Percentiles rank a stretch among this genome's conserved stretches.
phyloP scores from a whole-genome alignment of 2,888 invertebrate species.

The Odontothrips loti region DNA sequence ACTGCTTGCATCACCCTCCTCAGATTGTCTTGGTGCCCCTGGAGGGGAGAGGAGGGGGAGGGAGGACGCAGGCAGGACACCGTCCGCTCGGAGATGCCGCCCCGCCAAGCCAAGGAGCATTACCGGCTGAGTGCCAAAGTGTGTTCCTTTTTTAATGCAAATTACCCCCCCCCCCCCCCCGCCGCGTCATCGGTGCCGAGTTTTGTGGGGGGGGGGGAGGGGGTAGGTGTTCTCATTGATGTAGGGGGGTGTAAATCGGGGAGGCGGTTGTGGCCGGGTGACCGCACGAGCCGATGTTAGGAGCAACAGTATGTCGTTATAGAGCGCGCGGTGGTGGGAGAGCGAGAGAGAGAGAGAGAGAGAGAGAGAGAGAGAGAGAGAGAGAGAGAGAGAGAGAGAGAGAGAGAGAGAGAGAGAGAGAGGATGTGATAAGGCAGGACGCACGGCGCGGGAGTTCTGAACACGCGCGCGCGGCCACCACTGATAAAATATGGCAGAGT shows the following conservation, averaged over 20 bases:
- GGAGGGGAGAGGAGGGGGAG: no score
- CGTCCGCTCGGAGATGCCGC: not conserved
- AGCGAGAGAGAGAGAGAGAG: not conserved
- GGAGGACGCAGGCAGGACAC: no score
- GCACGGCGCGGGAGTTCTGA: not conserved
- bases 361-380: not conserved
- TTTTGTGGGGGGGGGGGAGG: not conserved
- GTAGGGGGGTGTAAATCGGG: no score
- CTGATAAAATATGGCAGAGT: not conserved
- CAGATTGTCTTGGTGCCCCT: no score
- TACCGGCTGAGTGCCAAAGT: constrained; percentile 25
- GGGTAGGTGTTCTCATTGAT: not conserved
- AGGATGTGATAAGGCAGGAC: not conserved
- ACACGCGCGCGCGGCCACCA: not conserved
- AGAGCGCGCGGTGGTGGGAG: not conserved
- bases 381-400: not conserved
- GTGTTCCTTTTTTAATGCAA: constrained; percentile 26
- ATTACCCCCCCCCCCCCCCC: not conserved
- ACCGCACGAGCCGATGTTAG: no score
- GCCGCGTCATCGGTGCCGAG: not conserved
- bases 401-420: not conserved
- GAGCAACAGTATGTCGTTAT: no score
- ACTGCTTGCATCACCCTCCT: no score
- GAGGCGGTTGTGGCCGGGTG: no score
- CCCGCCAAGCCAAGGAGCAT: not conserved